Evolutionary conservation across 2,113 vertebrate genomes (phyloP).

Genomic region (Anolis carolinensis): DNA sequence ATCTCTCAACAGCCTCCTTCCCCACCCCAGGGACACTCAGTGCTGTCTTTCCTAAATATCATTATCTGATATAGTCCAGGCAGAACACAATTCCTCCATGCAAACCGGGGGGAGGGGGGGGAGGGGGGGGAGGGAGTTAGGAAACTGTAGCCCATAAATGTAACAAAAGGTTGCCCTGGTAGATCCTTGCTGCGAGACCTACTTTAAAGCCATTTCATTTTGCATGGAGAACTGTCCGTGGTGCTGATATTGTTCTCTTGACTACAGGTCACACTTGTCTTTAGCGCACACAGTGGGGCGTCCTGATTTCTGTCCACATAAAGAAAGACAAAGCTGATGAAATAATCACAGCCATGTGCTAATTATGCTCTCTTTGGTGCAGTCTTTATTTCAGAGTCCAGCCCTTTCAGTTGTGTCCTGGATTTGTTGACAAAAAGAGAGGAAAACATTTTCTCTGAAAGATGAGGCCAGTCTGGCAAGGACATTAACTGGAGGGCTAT

Average conservation of each 20-base stretch:
- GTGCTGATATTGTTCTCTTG: background rate
- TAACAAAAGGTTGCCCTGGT: too few relatives aligned
- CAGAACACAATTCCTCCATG: background rate
- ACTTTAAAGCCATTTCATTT: background rate
- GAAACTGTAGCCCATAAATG: background rate
- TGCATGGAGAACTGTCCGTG: constrained; percentile 18
- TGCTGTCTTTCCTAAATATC: background rate
- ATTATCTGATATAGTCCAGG: background rate
- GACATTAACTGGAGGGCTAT: constrained; percentile 30
- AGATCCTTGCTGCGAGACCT: background rate
- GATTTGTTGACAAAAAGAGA: constrained; percentile 29
- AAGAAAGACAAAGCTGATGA: background rate
- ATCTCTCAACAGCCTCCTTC: background rate
- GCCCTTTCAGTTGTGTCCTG: constrained; percentile 3
- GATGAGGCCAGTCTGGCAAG: constrained; percentile 10
- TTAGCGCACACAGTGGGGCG: background rate
- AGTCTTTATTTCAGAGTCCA: background rate
- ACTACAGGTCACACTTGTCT: too few relatives aligned
- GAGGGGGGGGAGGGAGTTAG: too few relatives aligned
- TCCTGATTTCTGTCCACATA: background rate
- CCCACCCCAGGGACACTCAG: background rate
- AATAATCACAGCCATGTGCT: background rate
- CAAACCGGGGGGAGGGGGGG: too few relatives aligned
- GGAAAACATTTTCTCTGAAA: constrained; percentile 22
- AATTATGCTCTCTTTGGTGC: background rate